These are phyloP conservation scores for Leucoraja ocellata DNA, from an alignment of 2,797 vertebrate species.

Conservation along the genomic window DNA sequence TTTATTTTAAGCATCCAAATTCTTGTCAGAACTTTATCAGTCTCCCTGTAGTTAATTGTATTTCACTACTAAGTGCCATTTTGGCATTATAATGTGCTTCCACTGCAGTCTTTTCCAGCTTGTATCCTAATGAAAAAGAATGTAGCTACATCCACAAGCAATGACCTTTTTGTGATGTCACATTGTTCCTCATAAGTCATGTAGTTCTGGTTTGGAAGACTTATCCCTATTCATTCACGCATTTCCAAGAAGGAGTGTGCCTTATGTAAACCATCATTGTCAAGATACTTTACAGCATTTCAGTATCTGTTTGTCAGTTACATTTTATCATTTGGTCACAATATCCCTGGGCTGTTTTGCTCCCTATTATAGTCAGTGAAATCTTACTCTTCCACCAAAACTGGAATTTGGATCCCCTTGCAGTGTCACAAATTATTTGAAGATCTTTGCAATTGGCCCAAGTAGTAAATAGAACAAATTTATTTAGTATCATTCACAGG, in stretches of 20 bases:
- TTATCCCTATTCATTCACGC: neutral
- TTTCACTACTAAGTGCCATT: neutral
- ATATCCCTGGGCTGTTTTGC: neutral
- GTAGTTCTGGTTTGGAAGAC: slow-evolving; percentile 6
- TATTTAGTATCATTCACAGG: neutral
- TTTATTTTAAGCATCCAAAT: neutral
- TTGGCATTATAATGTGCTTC: neutral
- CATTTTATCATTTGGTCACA: neutral
- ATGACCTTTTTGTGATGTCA: slow-evolving; percentile 24
- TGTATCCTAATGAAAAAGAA: neutral
- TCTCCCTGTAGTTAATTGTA: neutral
- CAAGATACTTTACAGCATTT: neutral
- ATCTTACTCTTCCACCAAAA: neutral
- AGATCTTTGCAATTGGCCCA: neutral
- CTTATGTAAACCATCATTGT: neutral
- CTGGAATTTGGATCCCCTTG: neutral
- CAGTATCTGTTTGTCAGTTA: neutral
- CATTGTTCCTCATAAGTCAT: slow-evolving; percentile 14
- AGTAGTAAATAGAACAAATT: neutral
- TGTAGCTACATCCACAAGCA: neutral
- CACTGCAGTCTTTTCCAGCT: neutral
- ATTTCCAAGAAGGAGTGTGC: neutral
- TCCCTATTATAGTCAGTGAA: neutral
- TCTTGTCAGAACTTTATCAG: neutral
- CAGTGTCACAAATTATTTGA: neutral